phyloP scores from a whole-genome alignment of 1,140 invertebrate species.

The Rhopalosiphum padi region DNA sequence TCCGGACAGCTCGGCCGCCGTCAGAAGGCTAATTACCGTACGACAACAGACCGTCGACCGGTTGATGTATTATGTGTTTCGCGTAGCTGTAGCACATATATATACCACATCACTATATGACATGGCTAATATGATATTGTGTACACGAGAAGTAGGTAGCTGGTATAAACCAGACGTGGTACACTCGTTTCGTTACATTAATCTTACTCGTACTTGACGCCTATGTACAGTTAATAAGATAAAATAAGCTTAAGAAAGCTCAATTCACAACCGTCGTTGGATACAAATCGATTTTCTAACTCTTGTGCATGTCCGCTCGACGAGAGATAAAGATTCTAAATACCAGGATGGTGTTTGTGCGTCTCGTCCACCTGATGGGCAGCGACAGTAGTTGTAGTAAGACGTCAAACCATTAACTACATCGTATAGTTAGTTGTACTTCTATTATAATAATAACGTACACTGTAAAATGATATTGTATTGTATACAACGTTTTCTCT shows the following conservation, averaged over 20 bases:
- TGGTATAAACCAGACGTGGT: neutral
- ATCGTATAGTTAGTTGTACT: neutral
- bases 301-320: neutral
- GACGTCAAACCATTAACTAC: neutral
- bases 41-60: neutral
- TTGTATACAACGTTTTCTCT: neutral
- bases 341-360: neutral
- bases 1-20: neutral
- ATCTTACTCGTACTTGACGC: neutral
- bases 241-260: no score
- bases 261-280: neutral
- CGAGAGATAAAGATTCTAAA: neutral
- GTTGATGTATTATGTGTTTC: neutral
- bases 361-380: neutral
- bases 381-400: neutral
- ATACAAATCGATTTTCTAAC: neutral
- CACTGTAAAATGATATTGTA: neutral
- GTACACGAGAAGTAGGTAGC: neutral
- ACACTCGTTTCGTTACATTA: neutral
- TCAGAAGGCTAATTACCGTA: neutral
- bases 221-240: neutral
- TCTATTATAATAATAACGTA: neutral
- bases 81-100: neutral
- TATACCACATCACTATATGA: neutral
- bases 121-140: neutral